phyloP scores from a whole-genome alignment of 2,113 vertebrate species.

The Litocranius walleri region DNA sequence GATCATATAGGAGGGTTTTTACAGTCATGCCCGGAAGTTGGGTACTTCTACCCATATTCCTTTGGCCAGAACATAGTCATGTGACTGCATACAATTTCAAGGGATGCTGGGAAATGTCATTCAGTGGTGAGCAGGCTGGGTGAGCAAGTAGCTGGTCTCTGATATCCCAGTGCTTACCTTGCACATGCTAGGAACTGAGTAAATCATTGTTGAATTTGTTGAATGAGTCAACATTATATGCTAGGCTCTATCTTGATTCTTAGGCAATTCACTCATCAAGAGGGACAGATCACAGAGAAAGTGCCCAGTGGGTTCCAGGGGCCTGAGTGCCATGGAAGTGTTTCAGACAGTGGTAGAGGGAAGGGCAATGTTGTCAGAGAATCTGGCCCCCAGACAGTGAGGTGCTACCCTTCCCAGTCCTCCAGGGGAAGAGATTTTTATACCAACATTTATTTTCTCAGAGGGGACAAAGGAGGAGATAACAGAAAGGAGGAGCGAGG shows the following conservation, averaged over 20 bases:
- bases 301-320: not conserved
- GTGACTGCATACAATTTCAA: not conserved
- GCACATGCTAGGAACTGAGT: not conserved
- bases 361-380: not conserved
- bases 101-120: not conserved
- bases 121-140: not conserved
- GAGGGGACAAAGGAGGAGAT: not conserved
- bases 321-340: not conserved
- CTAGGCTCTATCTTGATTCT: not conserved
- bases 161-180: not conserved
- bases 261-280: not conserved
- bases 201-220: slow-evolving; percentile 24
- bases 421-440: not conserved
- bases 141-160: not conserved
- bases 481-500: not conserved
- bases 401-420: not conserved
- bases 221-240: not conserved
- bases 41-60: not conserved
- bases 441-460: not conserved
- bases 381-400: not conserved
- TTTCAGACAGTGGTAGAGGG: not conserved
- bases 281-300: not conserved
- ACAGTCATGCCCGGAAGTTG: not conserved
- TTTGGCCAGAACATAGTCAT: not conserved
- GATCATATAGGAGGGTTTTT: not conserved